These are phyloP conservation scores for Cherax destructor DNA, from an alignment of 1,140 invertebrate genomes.

Conservation along the genomic window DNA sequence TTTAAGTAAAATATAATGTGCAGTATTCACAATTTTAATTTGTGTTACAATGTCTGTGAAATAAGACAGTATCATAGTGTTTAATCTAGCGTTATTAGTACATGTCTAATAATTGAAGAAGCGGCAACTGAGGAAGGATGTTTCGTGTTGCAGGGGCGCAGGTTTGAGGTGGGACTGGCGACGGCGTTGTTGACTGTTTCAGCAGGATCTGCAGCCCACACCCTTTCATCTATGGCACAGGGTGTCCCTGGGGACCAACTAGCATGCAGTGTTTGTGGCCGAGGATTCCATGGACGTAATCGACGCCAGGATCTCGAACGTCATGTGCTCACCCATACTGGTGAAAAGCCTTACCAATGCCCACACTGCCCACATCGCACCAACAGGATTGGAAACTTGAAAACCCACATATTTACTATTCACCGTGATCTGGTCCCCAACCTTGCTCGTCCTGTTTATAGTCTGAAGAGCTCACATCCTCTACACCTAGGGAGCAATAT, in stretches of 20 bases:
- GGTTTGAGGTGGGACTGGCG: constrained; percentile 42
- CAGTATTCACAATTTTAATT: background rate
- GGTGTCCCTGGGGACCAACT: constrained; percentile 25
- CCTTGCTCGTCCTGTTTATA: background rate
- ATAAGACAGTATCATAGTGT: background rate
- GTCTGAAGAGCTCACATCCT: background rate
- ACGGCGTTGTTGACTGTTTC: constrained; percentile 17
- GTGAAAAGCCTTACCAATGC: constrained; percentile 74
- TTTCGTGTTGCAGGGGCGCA: constrained; percentile 66
- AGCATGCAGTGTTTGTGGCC: constrained; percentile 77
- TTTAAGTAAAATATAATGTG: background rate
- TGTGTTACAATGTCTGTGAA: background rate
- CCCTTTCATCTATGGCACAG: background rate
- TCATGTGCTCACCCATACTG: constrained; percentile 79
- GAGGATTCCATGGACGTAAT: constrained; percentile 84
- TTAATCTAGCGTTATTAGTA: background rate
- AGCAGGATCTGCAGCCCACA: constrained; percentile 6
- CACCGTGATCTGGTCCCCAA: constrained; percentile 41
- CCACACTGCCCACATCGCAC: constrained; percentile 73
- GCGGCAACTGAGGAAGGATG: constrained; percentile 48
- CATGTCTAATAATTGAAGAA: constrained; percentile 3
- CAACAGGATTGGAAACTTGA: constrained; percentile 65
- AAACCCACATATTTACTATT: constrained; percentile 62
- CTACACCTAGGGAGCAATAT: background rate
- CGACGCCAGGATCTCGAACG: constrained; percentile 82